Evolutionary conservation across 2,113 vertebrate genomes (phyloP).

Genomic region (Semnornis frantzii): DNA sequence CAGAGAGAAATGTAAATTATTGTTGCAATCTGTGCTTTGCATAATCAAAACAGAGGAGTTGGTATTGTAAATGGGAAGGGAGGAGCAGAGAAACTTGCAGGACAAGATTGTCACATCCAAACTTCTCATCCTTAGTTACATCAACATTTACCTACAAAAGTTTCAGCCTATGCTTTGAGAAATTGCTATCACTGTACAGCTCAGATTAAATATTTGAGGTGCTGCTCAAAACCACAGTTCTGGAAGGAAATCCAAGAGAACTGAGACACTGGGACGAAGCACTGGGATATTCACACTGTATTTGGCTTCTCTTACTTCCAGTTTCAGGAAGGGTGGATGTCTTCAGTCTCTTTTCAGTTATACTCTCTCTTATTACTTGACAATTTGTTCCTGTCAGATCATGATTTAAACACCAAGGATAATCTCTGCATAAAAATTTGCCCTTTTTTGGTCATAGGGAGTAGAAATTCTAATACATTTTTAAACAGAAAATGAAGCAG

Average conservation of each 20-base stretch:
- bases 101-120: neutral
- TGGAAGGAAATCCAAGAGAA: neutral
- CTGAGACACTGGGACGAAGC: neutral
- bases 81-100: conserved; percentile 25
- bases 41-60: neutral
- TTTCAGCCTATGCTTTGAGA: neutral
- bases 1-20: neutral
- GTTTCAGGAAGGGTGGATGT: neutral
- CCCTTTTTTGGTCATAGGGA: neutral
- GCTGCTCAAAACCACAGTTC: neutral
- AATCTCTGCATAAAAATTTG: neutral
- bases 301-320: neutral
- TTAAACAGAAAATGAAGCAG: neutral
- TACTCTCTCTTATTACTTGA: neutral
- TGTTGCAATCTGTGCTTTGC: neutral
- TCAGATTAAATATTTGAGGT: neutral
- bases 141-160: neutral
- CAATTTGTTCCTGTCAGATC: neutral
- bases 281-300: neutral
- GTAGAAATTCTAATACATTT: neutral
- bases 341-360: neutral
- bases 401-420: neutral
- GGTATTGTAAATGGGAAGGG: neutral
- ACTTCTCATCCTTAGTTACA: neutral
- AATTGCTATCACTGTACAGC: neutral